Evolutionary conservation across 2,888 invertebrate species (phyloP), one percentile per base, ranked within the genome.

Genomic region (Drosophila hawaiiensis): DNA sequence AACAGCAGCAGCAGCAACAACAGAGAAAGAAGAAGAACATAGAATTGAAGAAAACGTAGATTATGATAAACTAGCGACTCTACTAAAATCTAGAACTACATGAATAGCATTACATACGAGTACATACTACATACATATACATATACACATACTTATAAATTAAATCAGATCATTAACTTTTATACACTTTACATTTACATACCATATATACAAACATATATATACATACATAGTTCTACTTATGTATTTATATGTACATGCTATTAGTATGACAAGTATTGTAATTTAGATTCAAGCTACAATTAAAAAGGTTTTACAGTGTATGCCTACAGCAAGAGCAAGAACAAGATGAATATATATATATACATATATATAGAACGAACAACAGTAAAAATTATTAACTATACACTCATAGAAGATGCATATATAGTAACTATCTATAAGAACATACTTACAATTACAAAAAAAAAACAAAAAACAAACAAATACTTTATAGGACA

Each of bases 121-220:
- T 63, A 78, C 53, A 73, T 67, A 72, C 63, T 68, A 54, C 69
- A 72, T 62, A 77, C 75, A 76, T 78, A 55, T 39, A 56, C 69
- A 75, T 65, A 77, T 73, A 76, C 78, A 56, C 39, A 76, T 43
- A 61, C 14, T 41, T 39, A 41, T n/a, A 67, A 76, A 70, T 75
- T 74, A 78, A 81, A 80, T 76, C 85, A 85, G 80, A 87, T 89
- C 82, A 87, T 84, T 89, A 89, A 88, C 89, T 88, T 88, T 88
- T 88, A 88, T 86, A 86, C 88, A 86, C 85, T 86, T 86, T 86
- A 86, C 88, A 86, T 80, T 84, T 84, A 84, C 88, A 85, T 82
- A 80, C 69, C 66, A 72, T 73, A 81, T 73, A 77, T 71, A 80
- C 66, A 78, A 67, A 81, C 55, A 79, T 55, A 67, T 63, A 64